Conservation (phyloP, 2,113 vertebrate species). For the Otis tarda region DNA sequence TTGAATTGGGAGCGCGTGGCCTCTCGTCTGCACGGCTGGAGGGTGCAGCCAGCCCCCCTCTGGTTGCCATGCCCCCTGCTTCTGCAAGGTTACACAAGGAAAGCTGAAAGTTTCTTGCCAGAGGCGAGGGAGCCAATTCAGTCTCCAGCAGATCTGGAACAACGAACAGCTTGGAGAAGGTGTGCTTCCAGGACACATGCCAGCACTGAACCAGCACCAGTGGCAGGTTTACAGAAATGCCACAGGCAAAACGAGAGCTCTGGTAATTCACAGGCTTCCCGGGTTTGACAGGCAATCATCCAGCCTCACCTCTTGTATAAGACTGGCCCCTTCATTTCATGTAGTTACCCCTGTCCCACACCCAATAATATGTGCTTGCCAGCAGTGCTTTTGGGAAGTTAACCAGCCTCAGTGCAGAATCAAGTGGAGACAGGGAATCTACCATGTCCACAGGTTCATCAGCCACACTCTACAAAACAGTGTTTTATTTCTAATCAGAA, state of each 20-base stretch:
- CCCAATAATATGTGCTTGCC: conserved; percentile 20
- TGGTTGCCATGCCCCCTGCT: neutral
- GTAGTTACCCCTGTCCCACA: conserved; percentile 37
- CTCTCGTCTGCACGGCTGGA: neutral
- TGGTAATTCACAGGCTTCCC: conserved; percentile 50
- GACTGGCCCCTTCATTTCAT: conserved; percentile 50
- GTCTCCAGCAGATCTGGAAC: conserved; percentile 32
- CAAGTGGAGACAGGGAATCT: neutral
- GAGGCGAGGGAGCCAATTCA: neutral
- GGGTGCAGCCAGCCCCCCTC: neutral
- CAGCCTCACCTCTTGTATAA: conserved; percentile 53
- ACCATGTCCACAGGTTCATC: neutral
- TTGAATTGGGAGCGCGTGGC: accelerated
- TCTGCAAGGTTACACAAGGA: conserved; percentile 19
- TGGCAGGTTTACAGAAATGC: conserved; percentile 59
- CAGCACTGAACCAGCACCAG: conserved; percentile 47
- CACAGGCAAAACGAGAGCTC: conserved; percentile 52
- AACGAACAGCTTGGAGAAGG: conserved; percentile 38
- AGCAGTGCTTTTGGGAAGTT: conserved; percentile 16
- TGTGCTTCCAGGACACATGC: conserved; percentile 50
- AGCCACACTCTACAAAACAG: neutral
- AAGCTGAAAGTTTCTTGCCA: conserved; percentile 21
- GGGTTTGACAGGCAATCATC: conserved; percentile 52
- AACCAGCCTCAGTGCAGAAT: neutral
- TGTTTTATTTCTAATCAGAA: conserved; percentile 25